Conservation (phyloP, 1,140 invertebrate genomes). For the Calephelis nemesis region DNA sequence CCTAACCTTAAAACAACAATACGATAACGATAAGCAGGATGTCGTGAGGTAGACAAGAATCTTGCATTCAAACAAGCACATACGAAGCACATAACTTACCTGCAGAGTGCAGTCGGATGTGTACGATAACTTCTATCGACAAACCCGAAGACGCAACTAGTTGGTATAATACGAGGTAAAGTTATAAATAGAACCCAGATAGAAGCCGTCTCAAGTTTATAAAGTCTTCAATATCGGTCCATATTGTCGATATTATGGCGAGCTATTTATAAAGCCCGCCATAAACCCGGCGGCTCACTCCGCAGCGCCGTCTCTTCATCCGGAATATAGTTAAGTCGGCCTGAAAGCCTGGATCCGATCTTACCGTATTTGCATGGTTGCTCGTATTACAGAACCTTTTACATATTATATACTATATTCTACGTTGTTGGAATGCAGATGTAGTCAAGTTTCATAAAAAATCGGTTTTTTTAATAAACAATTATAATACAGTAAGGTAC, state of each 20-base stretch:
- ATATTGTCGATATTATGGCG: conserved; percentile 10
- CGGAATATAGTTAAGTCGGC: conserved; percentile 13
- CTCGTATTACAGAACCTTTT: neutral
- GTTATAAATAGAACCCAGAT: neutral
- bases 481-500: too few species aligned
- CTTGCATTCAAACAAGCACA: too few species aligned
- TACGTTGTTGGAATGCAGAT: neutral
- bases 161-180: neutral
- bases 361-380: conserved; percentile 1
- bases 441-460: neutral
- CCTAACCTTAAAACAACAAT: too few species aligned
- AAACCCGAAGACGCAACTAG: neutral
- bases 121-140: too few species aligned
- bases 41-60: too few species aligned
- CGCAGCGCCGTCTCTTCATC: neutral
- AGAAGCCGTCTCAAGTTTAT: conserved; percentile 2
- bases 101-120: too few species aligned
- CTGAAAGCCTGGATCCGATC: conserved; percentile 4
- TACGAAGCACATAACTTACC: too few species aligned
- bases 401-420: neutral
- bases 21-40: too few species aligned
- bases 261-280: conserved; percentile 10
- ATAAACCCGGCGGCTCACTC: neutral
- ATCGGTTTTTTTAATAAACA: too few species aligned
- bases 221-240: conserved; percentile 4